A percentile compares a stretch with the other conserved stretches of the same genome.
Conservation (phyloP, 2,888 invertebrate species). For the Drosophila maculinotata region DNA sequence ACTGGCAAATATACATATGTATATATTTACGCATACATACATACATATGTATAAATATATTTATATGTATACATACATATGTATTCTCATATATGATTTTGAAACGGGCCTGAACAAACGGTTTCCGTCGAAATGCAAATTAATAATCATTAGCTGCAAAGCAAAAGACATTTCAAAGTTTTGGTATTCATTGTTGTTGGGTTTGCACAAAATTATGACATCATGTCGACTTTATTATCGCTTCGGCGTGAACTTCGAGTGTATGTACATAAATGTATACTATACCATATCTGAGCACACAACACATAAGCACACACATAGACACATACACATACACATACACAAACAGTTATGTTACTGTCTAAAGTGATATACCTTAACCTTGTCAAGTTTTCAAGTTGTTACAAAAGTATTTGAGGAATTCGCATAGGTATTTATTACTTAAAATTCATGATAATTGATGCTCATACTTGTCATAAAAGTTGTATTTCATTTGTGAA, state of each 20-base stretch:
- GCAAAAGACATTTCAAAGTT: slow-evolving; percentile 48
- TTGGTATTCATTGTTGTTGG: slow-evolving; percentile 28
- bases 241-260: slow-evolving; percentile 64
- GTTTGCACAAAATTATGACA: slow-evolving; percentile 67
- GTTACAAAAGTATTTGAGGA: slow-evolving; percentile 11
- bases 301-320: slow-evolving; percentile 7
- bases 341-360: slow-evolving; percentile 19
- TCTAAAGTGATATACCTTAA: slow-evolving; percentile 4
- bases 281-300: background rate
- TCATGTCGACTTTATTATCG: slow-evolving; percentile 71
- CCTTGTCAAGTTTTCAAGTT: slow-evolving; percentile 9
- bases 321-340: slow-evolving; percentile 1
- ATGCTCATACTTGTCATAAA: slow-evolving; percentile 4
- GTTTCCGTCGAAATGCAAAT: slow-evolving; percentile 60
- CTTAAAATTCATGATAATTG: slow-evolving; percentile 8
- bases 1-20: slow-evolving; percentile 2
- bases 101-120: slow-evolving; percentile 35
- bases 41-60: background rate
- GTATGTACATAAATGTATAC: slow-evolving; percentile 43
- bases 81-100: slow-evolving; percentile 1
- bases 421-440: slow-evolving; percentile 3
- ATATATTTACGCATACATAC: slow-evolving; percentile 1
- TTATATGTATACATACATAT: background rate
- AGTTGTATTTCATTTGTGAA: background rate
- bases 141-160: slow-evolving; percentile 53